Base-by-base conservation (phyloP, 2,113 vertebrate genomes). In the Heloderma charlesbogerti region DNA sequence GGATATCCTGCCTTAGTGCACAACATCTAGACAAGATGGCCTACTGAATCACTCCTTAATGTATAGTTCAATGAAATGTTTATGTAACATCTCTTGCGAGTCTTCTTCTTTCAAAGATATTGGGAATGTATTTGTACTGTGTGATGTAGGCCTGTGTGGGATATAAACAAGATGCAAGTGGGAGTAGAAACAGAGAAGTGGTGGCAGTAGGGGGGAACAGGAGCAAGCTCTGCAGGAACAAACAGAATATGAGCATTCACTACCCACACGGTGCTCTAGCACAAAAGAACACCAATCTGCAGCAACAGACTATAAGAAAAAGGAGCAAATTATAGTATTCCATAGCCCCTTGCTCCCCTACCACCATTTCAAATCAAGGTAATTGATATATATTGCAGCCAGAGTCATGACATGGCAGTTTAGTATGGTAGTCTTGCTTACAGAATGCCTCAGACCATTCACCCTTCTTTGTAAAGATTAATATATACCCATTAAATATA, bases 181-280 rank as follows among this genome's bases (percentile, higher is more conserved):
- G 34, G 87, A 88, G 77, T 51, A 54, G 77, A 69, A 80, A 88
- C 43, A 69, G 34, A 88, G 16, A 75, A 84, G 75, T 77, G 54
- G 72, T 87, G n/a, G 25, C 54, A 60, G 72, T 63, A 87, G 72
- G 86, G 45, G 86, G 37, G 16, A 87, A 87, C n/a, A 87, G 54
- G 72, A 71, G 60, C 40, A 88, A 48, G 27, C 18, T 83, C 69
- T 84, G 87, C 54, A 63, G 29, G 29, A 89, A 83, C 74, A 37
- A 84, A 84, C n/a, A 89, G 69, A 84, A 31, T 71, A 84, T 48
- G 25, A 89, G 69, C 48, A 60, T 37, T 83, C 48, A 54, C 81
- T 60, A 75, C 81, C 82, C 37, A 84, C 81, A 84, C 69, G 66
- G 40, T 48, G 31, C 54, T 84, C 16, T 66, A 75, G 29, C 20